Base-by-base conservation (phyloP, 2,113 vertebrate species). In the Vombatus ursinus region DNA sequence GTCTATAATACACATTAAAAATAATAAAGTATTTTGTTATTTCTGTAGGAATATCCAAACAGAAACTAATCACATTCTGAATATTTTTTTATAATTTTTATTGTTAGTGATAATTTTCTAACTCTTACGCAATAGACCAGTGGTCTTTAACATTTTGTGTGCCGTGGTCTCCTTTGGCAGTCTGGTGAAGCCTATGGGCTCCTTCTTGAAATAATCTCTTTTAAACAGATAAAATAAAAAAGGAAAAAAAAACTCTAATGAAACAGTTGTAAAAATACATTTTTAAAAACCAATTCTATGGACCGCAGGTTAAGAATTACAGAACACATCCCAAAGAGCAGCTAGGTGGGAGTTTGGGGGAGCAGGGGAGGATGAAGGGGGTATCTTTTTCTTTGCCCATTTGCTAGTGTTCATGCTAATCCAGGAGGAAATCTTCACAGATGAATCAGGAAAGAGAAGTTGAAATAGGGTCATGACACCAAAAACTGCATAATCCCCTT, bases 1-100 rank as follows among this genome's bases (percentile, higher is more conserved):
- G 24, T 9, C 22, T 84, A 84, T 84, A 49, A 49, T 25, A 44
- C 50, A 25, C 28, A 37, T 10, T 90, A 49, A 12, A 47, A 57
- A 77, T 77, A 95, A 93, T 44, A 52, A 48, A 8, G 50, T 9
- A 49, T 28, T 95, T 23, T 50, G 54, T 2, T 1, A 2, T 49
- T 19, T 26, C 51, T 53, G 31, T 26, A 51, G 51, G 10, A 50
- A 14, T 92, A 90, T 47, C 26, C 47, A 14, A 84, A 57, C 12
- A 10, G 57, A 93, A 44, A 49, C 8, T 2, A 94, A 48, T 94
- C 94, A 52, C 25, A 31, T 92, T 23, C 0, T 91, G 37, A 44
- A 84, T 92, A 92, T 44, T 51, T 8, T 94, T 90, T 92, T 57
- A 7, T 50, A 92, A 50, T 52, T 49, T 93, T 93, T 52, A 68